Percentiles rank a stretch among this genome's conserved stretches.
Conservation (phyloP, 2,888 invertebrate genomes). For the Aelia acuminata region DNA sequence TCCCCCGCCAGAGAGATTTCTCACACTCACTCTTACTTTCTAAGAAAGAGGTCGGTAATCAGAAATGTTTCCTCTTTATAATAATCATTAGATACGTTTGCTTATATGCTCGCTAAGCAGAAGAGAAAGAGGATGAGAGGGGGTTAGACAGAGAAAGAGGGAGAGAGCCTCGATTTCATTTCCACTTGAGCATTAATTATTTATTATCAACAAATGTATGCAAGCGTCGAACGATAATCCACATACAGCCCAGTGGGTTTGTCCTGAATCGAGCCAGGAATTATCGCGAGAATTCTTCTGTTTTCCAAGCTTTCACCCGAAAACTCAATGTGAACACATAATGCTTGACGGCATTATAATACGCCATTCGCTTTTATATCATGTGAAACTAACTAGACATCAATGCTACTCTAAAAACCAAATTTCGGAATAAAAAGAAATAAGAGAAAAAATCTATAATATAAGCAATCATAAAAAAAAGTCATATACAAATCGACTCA, state of each 20-base stretch:
- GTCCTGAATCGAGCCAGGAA: background rate
- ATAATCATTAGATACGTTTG: background rate
- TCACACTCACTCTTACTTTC: conserved; percentile 39
- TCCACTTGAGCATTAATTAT: background rate
- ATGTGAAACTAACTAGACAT: no score
- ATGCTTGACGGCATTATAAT: no score
- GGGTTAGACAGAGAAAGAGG: no score
- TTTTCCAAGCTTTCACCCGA: background rate
- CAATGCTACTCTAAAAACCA: no score
- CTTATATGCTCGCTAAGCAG: no score
- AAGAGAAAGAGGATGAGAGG: no score
- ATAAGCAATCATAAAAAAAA: no score
- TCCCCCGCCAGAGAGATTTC: conserved; percentile 43
- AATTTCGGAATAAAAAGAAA: no score
- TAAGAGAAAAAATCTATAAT: no score
- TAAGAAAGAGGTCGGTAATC: background rate
- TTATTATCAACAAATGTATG: background rate
- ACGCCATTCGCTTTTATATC: background rate
- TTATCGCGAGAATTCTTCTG: background rate
- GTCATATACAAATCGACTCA: no score
- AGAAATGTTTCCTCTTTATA: conserved; percentile 2
- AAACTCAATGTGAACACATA: background rate
- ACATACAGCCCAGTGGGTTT: background rate
- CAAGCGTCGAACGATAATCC: background rate
- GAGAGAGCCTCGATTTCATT: background rate